Conservation (phyloP, 2,113 vertebrate species). For the Laterallus jamaicensis region DNA sequence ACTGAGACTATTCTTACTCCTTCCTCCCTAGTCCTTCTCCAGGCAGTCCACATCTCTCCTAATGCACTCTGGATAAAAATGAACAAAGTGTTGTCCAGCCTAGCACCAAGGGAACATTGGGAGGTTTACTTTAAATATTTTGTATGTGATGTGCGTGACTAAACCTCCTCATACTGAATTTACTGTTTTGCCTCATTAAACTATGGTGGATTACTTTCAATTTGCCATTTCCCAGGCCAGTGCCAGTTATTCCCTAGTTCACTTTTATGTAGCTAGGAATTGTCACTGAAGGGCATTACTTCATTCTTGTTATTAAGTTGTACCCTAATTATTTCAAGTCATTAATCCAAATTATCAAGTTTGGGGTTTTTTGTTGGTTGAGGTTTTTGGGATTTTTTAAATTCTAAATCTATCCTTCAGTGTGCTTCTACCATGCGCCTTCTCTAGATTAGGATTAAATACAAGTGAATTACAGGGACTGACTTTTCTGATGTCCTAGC, state of each 20-base stretch:
- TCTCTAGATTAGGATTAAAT: not conserved
- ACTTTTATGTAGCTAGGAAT: not conserved
- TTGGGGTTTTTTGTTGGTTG: not conserved
- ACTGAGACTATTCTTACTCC: not conserved
- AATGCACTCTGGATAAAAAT: not conserved
- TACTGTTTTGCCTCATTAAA: not conserved
- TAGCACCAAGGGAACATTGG: not conserved
- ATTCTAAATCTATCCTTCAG: not conserved
- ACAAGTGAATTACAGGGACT: not conserved
- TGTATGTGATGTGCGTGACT: not conserved
- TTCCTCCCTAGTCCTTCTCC: not conserved
- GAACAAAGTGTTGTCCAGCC: not conserved
- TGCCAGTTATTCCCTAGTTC: not conserved
- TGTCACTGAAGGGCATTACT: not conserved
- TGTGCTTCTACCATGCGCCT: not conserved
- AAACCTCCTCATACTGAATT: not conserved
- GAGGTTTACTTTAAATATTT: not conserved
- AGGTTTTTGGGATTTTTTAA: not conserved
- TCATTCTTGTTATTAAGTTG: not conserved
- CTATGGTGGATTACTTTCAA: not conserved
- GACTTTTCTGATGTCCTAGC: not conserved
- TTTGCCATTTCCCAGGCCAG: not conserved
- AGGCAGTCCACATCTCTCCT: not conserved
- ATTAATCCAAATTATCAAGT: not conserved
- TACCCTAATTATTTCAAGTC: not conserved